Base-by-base conservation (phyloP, 2,888 invertebrate genomes). In the Hypercompe scribonia region DNA sequence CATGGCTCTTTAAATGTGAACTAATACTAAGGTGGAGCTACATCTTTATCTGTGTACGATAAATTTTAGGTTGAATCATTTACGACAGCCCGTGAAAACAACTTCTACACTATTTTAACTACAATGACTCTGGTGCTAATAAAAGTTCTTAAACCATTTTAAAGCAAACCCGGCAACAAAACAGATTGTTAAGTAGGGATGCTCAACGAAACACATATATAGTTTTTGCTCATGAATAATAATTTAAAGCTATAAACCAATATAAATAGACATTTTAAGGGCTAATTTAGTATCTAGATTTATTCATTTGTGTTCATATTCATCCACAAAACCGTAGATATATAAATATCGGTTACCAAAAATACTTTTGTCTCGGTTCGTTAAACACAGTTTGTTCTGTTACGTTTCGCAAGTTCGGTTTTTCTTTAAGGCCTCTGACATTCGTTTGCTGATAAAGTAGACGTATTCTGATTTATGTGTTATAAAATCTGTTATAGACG, bases 321-420 rank as follows among this genome's bases (percentile, higher is more conserved):
- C 28, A 28, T 28, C 28, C 28, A 28, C 28, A 58, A 28, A 58
- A 58, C n/a, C 13, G 58, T 1, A 58, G 13, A 58, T 28, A 75
- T 65, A 73, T 63, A 78, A 78, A 81, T 79, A 79, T 81, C 70
- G 68, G 80, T 81, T 73, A 77, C 81, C 67, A 72, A 72, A 65
- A 80, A 79, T 73, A 74, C 66, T 81, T 81, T 82, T 80, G 77
- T 83, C 77, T 70, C 83, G 79, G 86, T 88, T 88, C 88, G 88
- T 88, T 88, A 82, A 77, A 78, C 81, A 81, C 42, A 81, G 66
- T 83, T 86, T 82, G 66, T 70, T 50, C 68, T 72, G 65, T 65
- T 58, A 61, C 54, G 68, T 75, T 70, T 71, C 68, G 65, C 65
- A 11, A 33, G 46, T 42, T 66, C 39, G 54, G 34, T 70, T 64